Percentiles rank a stretch among this genome's conserved stretches.
phyloP scores from a whole-genome alignment of 1,140 invertebrate species.

The Eufriesea mexicana region DNA sequence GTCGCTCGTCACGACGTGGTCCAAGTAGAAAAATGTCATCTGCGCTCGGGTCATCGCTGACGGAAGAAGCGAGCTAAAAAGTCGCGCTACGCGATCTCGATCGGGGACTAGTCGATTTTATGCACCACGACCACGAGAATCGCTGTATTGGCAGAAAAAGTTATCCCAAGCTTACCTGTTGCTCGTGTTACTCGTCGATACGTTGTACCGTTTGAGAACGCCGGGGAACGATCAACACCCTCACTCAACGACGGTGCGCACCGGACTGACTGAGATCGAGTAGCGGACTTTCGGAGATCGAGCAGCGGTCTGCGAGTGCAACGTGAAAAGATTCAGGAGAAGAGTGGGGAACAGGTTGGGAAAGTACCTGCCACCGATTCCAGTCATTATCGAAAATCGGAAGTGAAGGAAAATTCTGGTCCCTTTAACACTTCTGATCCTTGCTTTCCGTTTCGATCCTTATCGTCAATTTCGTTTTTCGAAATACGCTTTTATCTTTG shows the following conservation, averaged over 20 bases:
- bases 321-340: slow-evolving; percentile 30
- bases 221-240: slow-evolving; percentile 37
- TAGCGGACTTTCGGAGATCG: slow-evolving; percentile 50
- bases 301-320: slow-evolving; percentile 42
- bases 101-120: no score
- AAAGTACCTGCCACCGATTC: slow-evolving; percentile 11
- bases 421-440: neutral
- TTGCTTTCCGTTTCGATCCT: neutral
- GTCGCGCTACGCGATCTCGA: no score
- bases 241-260: slow-evolving; percentile 59
- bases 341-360: slow-evolving; percentile 7
- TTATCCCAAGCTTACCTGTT: slow-evolving; percentile 36
- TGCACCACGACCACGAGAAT: neutral
- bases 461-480: no score
- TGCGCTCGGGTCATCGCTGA: no score
- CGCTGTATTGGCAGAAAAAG: neutral
- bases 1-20: neutral
- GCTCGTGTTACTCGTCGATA: neutral
- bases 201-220: neutral
- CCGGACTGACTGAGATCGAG: slow-evolving; percentile 51
- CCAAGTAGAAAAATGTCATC: neutral
- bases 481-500: no score
- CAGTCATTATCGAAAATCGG: slow-evolving; percentile 1
- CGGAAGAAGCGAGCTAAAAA: neutral
- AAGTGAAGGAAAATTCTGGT: slow-evolving; percentile 27